Conservation (phyloP, 2,113 vertebrate species). For the Propithecus coquereli region DNA sequence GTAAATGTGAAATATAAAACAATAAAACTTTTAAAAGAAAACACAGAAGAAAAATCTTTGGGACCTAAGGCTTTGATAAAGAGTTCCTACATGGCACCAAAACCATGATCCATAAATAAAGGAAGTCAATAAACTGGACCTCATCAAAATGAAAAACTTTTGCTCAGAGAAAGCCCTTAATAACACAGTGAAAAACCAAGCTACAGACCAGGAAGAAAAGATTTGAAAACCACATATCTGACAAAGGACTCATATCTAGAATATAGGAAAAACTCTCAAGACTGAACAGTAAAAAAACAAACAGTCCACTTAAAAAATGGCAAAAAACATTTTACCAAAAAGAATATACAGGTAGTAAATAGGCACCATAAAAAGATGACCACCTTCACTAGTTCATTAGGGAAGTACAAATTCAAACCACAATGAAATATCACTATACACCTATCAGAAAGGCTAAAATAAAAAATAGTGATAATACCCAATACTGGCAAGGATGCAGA, state of each 20-base stretch:
- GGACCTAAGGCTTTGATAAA: neutral
- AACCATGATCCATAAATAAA: neutral
- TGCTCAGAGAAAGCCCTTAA: neutral
- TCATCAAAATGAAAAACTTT: neutral
- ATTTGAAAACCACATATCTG: neutral
- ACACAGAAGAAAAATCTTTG: neutral
- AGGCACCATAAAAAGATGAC: neutral
- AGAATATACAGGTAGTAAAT: neutral
- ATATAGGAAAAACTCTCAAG: neutral
- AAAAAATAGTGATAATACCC: neutral
- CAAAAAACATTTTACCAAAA: neutral
- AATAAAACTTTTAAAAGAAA: neutral
- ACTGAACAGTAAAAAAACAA: neutral
- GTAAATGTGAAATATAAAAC: neutral
- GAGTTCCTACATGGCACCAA: neutral
- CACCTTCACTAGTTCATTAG: neutral
- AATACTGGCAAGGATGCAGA: neutral
- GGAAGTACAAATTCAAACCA: neutral
- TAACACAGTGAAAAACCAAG: slow-evolving; percentile 16
- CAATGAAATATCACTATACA: neutral
- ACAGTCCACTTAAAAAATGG: neutral
- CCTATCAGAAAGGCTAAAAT: neutral
- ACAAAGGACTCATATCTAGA: neutral
- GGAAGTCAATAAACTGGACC: neutral
- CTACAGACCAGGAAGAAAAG: neutral